Evolutionary conservation across 2,888 invertebrate species (phyloP).

Genomic region (Sarcophaga carnaria): DNA sequence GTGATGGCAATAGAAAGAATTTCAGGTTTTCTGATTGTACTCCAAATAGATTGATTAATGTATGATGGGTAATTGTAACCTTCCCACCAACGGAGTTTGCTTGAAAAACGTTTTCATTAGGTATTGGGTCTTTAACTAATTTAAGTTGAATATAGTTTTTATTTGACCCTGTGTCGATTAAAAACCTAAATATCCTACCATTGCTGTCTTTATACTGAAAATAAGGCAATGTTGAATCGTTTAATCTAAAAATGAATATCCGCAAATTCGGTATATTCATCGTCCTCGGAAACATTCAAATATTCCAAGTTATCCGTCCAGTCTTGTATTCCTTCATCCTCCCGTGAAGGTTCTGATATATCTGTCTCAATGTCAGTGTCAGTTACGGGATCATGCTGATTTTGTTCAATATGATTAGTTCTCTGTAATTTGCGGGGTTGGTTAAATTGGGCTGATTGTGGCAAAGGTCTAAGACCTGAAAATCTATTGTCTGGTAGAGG

Average conservation of each 20-base stretch:
- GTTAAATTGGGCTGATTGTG: neutral
- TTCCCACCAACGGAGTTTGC: too few species aligned
- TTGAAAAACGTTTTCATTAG: conserved; percentile 28
- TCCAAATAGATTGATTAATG: too few species aligned
- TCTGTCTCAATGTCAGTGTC: neutral
- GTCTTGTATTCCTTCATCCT: neutral
- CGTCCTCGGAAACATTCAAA: neutral
- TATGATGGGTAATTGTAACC: too few species aligned
- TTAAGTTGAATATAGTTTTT: conserved; percentile 33
- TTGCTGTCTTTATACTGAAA: conserved; percentile 26
- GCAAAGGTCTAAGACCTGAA: neutral
- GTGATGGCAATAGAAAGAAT: too few species aligned
- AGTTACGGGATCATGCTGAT: neutral
- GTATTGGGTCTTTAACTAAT: conserved; percentile 31
- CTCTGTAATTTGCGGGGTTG: conserved; percentile 2
- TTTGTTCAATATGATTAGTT: conserved; percentile 2
- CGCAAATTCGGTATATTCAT: conserved; percentile 12
- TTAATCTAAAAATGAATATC: neutral
- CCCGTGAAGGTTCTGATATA: neutral
- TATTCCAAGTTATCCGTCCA: neutral
- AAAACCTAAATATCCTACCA: conserved; percentile 38
- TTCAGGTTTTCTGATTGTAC: conserved; percentile 11
- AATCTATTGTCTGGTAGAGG: too few species aligned
- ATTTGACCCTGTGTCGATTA: conserved; percentile 6
- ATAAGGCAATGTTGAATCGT: neutral